Base-by-base conservation (phyloP, 1,140 invertebrate genomes). In the Oncopodura yosiiana region DNA sequence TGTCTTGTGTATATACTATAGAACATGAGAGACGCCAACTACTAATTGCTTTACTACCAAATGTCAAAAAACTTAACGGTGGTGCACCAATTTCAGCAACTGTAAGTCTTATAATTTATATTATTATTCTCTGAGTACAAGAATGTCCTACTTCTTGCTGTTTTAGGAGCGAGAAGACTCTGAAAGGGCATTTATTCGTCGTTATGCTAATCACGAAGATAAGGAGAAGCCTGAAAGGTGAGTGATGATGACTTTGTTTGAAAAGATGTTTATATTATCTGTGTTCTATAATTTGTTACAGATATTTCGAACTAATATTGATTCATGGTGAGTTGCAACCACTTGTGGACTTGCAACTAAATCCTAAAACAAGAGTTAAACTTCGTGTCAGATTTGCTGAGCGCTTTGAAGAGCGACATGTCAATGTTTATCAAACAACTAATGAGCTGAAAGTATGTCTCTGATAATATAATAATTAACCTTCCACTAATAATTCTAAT, bases 101-200 rank as follows among this genome's bases (percentile, higher is more conserved):
- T n/a, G n/a, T n/a, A n/a, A n/a, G n/a, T n/a, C n/a, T n/a, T n/a
- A n/a, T n/a, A n/a, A n/a, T n/a, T n/a, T n/a, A n/a, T n/a, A n/a
- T n/a, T n/a, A n/a, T n/a, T n/a, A n/a, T n/a, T n/a, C n/a, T n/a
- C n/a, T n/a, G n/a, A n/a, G n/a, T n/a, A n/a, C n/a, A n/a, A n/a
- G n/a, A n/a, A n/a, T n/a, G n/a, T n/a, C n/a, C n/a, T n/a, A n/a
- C n/a, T n/a, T n/a, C n/a, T n/a, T n/a, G 63, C 14, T n/a, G n/a
- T n/a, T n/a, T n/a, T n/a, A n/a, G 32, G 89, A 94, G 68, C 75
- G 90, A 52, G 87, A 92, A 70, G 86, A 91, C 66, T 85, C 90
- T n/a, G 90, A 95, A 68, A 75, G 90, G 53, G 87, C 88, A 61
- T 94, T 94, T 71, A 88, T 95, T 59, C 75, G 91, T 44, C 64